phyloP scores from a whole-genome alignment of 2,888 invertebrate genomes.

The Drosophila phalerata region DNA sequence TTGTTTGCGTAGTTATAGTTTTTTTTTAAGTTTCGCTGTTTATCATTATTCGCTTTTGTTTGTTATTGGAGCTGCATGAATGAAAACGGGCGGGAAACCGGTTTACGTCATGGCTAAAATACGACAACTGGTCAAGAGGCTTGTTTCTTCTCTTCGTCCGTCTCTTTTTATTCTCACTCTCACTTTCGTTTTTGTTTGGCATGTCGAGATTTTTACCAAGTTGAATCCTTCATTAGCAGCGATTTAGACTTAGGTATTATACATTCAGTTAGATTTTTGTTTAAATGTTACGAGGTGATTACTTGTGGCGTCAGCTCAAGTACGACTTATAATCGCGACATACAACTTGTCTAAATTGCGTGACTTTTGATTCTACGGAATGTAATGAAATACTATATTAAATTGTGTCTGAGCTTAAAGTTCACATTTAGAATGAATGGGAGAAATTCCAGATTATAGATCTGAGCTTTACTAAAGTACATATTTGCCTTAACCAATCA shows the following conservation, averaged over 20 bases:
- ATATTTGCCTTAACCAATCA: neutral
- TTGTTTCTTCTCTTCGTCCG: constrained; percentile 16
- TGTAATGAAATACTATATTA: constrained; percentile 23
- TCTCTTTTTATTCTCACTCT: constrained; percentile 54
- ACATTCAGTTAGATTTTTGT: constrained; percentile 17
- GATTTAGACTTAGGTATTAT: constrained; percentile 15
- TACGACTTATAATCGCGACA: constrained; percentile 60
- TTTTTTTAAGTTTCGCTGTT: constrained; percentile 35
- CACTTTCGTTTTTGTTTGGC: constrained; percentile 56
- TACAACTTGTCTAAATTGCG: constrained; percentile 60
- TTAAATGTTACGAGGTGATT: constrained; percentile 41
- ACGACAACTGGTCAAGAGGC: constrained; percentile 56
- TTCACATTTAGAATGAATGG: constrained; percentile 11
- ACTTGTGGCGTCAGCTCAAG: constrained; percentile 56
- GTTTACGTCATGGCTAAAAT: constrained; percentile 73
- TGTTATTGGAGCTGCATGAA: constrained; percentile 50
- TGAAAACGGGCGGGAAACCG: constrained; percentile 63
- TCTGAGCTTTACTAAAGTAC: neutral
- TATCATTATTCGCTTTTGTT: constrained; percentile 63
- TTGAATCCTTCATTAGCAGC: constrained; percentile 70
- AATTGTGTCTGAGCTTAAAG: constrained; percentile 15
- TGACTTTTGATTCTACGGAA: constrained; percentile 59
- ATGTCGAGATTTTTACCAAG: constrained; percentile 39
- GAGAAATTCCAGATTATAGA: constrained; percentile 1
- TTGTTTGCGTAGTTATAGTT: constrained; percentile 9